Conservation (phyloP, 2,797 vertebrate genomes). For the Megaceryle alcyon region DNA sequence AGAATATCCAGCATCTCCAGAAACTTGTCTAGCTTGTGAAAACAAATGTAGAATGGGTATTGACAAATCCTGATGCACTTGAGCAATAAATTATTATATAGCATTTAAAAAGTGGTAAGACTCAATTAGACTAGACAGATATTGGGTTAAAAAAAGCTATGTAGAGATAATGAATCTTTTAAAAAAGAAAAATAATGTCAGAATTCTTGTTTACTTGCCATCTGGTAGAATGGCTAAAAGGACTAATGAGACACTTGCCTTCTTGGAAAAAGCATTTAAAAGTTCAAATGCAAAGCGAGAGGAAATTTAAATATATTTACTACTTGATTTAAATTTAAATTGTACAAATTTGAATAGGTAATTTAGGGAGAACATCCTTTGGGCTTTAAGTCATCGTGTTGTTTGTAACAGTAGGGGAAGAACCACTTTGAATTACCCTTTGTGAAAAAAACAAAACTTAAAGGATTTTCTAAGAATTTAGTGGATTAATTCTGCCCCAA, state of each 20-base stretch:
- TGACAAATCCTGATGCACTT: rapidly evolving
- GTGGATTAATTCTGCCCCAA: background rate
- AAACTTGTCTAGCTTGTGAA: background rate
- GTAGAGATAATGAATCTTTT: background rate
- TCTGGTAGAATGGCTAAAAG: background rate
- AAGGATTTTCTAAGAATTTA: background rate
- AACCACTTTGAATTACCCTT: background rate
- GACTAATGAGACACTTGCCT: background rate
- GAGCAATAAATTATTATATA: background rate
- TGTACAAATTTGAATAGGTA: slow-evolving; percentile 3
- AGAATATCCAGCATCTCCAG: background rate
- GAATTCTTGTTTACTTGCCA: background rate
- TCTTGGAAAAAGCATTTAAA: background rate
- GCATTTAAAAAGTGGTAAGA: background rate
- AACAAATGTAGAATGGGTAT: background rate
- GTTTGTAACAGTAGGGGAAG: background rate
- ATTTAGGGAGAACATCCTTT: background rate
- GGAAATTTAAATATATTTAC: background rate
- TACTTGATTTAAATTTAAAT: background rate
- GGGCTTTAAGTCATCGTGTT: background rate
- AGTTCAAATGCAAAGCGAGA: slow-evolving; percentile 41
- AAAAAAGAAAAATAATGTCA: background rate
- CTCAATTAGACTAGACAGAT: background rate
- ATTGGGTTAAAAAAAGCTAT: background rate
- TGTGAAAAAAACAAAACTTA: background rate